Evolutionary conservation across 2,797 vertebrate genomes (phyloP), one percentile per base, ranked within the genome.

Genomic region (Setipinna tenuifilis): DNA sequence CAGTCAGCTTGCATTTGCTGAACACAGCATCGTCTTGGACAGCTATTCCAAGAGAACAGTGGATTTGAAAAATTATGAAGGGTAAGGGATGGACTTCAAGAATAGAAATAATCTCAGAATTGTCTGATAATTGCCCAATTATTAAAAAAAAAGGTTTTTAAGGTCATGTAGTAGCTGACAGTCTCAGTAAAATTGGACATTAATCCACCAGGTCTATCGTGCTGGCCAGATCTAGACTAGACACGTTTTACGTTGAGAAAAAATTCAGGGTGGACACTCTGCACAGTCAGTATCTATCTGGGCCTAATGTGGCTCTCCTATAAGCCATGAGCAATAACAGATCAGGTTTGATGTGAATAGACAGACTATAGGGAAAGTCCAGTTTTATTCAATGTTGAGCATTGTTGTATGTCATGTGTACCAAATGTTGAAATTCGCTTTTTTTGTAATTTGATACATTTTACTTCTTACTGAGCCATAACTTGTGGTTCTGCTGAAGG

Each of bases 371-470:
- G 16, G 16, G 65, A 35, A 35, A 17, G 28, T 71, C 25, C 7
- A 3, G 35, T 68, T 68, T 14, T 41, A 19, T 41, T 78, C 31
- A 6, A 78, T 41, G 6, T 19, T 17, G 2, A 78, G 6, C 31
- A 3, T 21, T 78, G 71, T 78, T 44, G 65, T 78, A 10, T 41
- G 16, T 44, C 58, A 59, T 78, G 71, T 78, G 71, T 21, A 78
- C 21, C 17, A 78, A 7, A 17, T 78, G 71, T 78, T 44, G 31
- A 35, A 44, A 78, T 21, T 44, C 44, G 16, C 6, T 21, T 78
- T 75, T 21, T 44, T 78, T 78, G 71, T 78, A 78, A 78, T 44
- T 78, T 44, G 31, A 44, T 78, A 78, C 35, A 44, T 78, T 31
- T 35, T 21, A 6, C 65, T 71, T 0, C 3, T 68, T 44, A 9